Percentiles rank a stretch among this genome's conserved stretches.
These are phyloP conservation scores for Centroberyx gerrardi DNA, from an alignment of 2,797 vertebrate species.

Conservation along the genomic window DNA sequence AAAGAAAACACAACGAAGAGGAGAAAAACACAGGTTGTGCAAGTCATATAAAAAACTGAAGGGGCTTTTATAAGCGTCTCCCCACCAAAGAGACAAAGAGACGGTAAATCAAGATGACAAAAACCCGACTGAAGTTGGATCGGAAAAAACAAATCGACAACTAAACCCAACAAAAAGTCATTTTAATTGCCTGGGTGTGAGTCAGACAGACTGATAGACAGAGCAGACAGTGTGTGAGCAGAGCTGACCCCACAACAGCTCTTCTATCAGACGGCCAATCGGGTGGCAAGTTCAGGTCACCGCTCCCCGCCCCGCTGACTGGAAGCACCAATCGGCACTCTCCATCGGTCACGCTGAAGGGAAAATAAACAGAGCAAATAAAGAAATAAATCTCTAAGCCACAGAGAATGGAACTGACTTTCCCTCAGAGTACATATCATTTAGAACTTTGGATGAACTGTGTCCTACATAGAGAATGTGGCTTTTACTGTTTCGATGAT, in stretches of 20 bases:
- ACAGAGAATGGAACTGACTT: not conserved
- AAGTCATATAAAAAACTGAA: too few relatives aligned
- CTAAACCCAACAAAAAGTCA: too few relatives aligned
- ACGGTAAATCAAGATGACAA: not conserved
- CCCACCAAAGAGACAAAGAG: not conserved
- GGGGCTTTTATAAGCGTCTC: too few relatives aligned
- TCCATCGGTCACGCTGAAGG: slow-evolving; percentile 10
- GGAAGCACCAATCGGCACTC: slow-evolving; percentile 19
- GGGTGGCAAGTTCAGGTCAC: slow-evolving; percentile 52
- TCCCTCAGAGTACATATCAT: not conserved
- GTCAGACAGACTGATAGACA: slow-evolving; percentile 25
- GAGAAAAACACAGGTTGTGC: not conserved
- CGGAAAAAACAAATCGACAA: too few relatives aligned
- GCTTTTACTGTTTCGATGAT: not conserved
- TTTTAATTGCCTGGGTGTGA: too few relatives aligned
- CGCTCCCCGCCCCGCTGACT: slow-evolving; percentile 22
- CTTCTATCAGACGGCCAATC: slow-evolving; percentile 53
- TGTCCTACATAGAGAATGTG: not conserved
- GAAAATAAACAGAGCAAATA: slow-evolving; percentile 31
- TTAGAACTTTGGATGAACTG: too few relatives aligned
- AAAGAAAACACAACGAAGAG: not conserved
- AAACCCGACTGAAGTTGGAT: not conserved
- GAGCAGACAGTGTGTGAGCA: slow-evolving; percentile 50
- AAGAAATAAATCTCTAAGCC: not conserved
- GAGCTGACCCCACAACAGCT: slow-evolving; percentile 46